These are phyloP conservation scores for Hylyphantes graminicola DNA, from an alignment of 1,140 invertebrate species.

Conservation along the genomic window DNA sequence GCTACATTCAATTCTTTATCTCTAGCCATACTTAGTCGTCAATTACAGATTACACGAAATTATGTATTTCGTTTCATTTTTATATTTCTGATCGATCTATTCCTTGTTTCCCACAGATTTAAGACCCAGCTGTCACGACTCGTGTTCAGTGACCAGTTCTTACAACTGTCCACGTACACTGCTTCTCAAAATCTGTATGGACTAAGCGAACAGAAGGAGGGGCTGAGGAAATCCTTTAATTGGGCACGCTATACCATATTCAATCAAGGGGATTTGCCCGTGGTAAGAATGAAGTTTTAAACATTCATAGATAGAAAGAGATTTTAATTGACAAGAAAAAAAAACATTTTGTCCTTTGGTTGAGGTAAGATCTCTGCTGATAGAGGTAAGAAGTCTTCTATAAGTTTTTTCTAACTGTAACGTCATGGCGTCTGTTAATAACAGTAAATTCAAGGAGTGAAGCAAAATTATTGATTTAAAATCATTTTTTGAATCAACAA, in stretches of 20 bases:
- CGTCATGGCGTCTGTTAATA: too few relatives aligned
- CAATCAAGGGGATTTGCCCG: constrained; percentile 49
- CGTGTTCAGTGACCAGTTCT: constrained; percentile 71
- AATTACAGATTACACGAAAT: too few relatives aligned
- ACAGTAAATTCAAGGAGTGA: too few relatives aligned
- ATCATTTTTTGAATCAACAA: too few relatives aligned
- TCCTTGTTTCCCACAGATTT: constrained; percentile 50
- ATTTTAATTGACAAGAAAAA: too few relatives aligned
- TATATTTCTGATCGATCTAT: not conserved
- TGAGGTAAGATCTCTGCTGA: too few relatives aligned
- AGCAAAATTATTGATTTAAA: too few relatives aligned
- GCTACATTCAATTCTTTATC: too few relatives aligned
- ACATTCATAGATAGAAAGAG: not conserved
- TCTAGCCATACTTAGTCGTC: too few relatives aligned
- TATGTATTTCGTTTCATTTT: constrained; percentile 6
- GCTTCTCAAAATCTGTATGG: constrained; percentile 71
- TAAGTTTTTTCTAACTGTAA: too few relatives aligned
- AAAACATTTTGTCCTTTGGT: too few relatives aligned
- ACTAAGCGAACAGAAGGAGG: constrained; percentile 69
- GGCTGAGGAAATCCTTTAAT: constrained; percentile 64
- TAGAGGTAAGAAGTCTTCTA: too few relatives aligned
- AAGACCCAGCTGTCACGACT: constrained; percentile 65
- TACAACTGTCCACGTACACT: constrained; percentile 70
- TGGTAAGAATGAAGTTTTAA: constrained; percentile 16
- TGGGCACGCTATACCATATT: constrained; percentile 66